Evolutionary conservation across 1,140 invertebrate species (phyloP).

Genomic region (Matsumurasca onukii): DNA sequence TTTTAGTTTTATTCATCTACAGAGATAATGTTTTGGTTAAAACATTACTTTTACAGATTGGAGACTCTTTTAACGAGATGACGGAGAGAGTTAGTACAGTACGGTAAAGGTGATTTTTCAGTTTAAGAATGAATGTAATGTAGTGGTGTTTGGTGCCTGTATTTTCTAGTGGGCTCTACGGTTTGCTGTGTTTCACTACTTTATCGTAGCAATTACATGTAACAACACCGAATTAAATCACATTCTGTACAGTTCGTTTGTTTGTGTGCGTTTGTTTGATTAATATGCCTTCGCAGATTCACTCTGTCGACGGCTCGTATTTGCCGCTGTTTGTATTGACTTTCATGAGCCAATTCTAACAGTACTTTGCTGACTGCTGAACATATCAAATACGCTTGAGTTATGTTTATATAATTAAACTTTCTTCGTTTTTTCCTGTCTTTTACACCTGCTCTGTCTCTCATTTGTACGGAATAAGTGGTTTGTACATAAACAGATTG

Average conservation of each 20-base stretch:
- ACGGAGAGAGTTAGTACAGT: constrained; percentile 5
- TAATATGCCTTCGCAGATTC: constrained; percentile 9
- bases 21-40: no score
- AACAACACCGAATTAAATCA: constrained; percentile 5
- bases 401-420: no score
- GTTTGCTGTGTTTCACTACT: constrained; percentile 22
- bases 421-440: no score
- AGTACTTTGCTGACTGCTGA: no score
- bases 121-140: constrained; percentile 13
- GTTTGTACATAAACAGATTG: no score
- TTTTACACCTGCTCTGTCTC: no score
- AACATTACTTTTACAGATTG: constrained; percentile 20
- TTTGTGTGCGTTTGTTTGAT: constrained; percentile 19
- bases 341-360: no score
- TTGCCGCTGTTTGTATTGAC: no score
- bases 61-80: constrained; percentile 14
- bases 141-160: constrained; percentile 24
- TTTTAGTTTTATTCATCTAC: no score
- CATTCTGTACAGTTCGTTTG: constrained; percentile 21
- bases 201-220: constrained; percentile 7
- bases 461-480: no score
- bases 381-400: no score
- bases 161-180: constrained; percentile 17
- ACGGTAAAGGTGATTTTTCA: constrained; percentile 16
- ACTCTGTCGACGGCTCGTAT: no score